A percentile compares a stretch with the other conserved stretches of the same genome.
These are phyloP conservation scores for Chloropsis cyanopogon DNA, from an alignment of 2,113 vertebrate genomes.

Conservation along the genomic window DNA sequence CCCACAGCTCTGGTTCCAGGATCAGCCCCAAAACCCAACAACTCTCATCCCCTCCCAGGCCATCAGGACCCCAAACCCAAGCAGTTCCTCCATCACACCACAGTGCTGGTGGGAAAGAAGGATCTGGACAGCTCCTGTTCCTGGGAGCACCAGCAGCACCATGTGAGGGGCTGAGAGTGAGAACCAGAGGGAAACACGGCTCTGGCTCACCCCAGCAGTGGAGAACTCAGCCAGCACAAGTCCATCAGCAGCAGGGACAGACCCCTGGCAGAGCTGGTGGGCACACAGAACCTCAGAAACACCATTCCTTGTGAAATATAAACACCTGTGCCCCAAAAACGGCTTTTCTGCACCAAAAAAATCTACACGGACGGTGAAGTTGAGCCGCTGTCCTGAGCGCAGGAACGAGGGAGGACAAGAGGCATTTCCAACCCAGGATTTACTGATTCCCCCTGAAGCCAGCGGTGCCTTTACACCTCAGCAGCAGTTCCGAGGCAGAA, in stretches of 20 bases:
- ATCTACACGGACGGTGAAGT: rapidly evolving
- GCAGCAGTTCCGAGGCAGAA: not conserved
- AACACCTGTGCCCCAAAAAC: rapidly evolving
- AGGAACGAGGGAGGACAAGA: not conserved
- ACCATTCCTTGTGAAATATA: rapidly evolving
- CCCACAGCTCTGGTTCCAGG: no score
- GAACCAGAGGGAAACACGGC: rapidly evolving
- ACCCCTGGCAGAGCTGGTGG: rapidly evolving
- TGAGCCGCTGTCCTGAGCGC: rapidly evolving
- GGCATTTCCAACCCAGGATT: not conserved
- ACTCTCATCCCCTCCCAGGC: not conserved
- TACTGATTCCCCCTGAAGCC: not conserved
- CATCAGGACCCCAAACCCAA: not conserved
- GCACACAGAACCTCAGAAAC: not conserved
- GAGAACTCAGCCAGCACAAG: not conserved
- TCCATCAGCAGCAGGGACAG: not conserved
- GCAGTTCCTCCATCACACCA: not conserved
- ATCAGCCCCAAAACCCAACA: not conserved
- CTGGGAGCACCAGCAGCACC: rapidly evolving
- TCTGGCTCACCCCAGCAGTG: not conserved
- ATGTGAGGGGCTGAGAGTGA: rapidly evolving
- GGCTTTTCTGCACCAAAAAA: not conserved
- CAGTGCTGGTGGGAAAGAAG: slow-evolving; percentile 75
- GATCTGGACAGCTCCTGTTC: slow-evolving; percentile 84
- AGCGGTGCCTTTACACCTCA: not conserved